Evolutionary conservation across 2,797 vertebrate species (phyloP), one percentile per base, ranked within the genome.

Genomic region (Parauchenoglanis ngamensis): DNA sequence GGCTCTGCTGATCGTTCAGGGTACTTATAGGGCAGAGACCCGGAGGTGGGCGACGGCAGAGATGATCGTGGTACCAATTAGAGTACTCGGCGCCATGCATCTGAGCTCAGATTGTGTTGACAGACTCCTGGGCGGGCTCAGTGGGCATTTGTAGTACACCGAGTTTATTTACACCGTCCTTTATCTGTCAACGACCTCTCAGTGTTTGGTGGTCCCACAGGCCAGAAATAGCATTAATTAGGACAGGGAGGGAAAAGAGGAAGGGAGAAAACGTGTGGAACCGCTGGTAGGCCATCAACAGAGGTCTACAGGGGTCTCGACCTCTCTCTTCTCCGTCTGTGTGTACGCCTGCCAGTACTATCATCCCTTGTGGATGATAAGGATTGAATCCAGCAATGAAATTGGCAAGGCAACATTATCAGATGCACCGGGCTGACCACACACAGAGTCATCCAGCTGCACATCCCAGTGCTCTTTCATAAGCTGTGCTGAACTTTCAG

Each of bases 231-330:
- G 94, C 93, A 91, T 92, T 95, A 96, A 96, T 96, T 95, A 95
- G 92, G 90, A 92, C 92, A 93, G 94, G 94, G 94, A 90, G 92
- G 94, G 91, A 93, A 94, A 92, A 88, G 93, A 94, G 95, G 94
- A 95, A 94, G 91, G 95, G 94, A 92, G 94, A 95, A 95, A 96
- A 96, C 95, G 95, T 96, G 96, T 95, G 90, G 84, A 83, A 92
- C 90, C 40, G 91, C 87, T 90, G 93, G 93, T 95, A 94, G 65
- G 13, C 93, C 88, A 89, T 92, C 89, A 25, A 10, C 89, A 73
- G 7, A 63, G 90, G 89, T 88, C 91, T 25, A 11, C 89, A 76
- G 10, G 61, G 90, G 89, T 89, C 91, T 78, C 89, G 88, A 57
- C 80, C 77, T 44, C 72, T 82, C 54, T 90, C 83, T 77, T 59